phyloP scores from a whole-genome alignment of 1,140 invertebrate genomes.

The Drosophila equinoxialis region DNA sequence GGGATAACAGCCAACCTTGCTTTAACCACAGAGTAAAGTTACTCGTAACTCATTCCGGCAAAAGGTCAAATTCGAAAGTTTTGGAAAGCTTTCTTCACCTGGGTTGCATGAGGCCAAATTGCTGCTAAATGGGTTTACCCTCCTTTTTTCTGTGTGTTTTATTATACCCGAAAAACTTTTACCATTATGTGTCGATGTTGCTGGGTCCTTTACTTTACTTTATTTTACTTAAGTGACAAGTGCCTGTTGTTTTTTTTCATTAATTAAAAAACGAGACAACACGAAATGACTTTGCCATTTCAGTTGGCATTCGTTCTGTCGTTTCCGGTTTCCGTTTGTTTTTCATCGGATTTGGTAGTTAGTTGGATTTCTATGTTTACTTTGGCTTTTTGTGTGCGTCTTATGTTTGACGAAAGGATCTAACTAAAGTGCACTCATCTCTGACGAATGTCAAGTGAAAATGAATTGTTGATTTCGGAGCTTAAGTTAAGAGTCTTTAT shows the following conservation, averaged over 20 bases:
- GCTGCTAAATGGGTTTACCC: slow-evolving; percentile 49
- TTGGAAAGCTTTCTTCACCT: slow-evolving; percentile 67
- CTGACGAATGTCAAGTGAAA: slow-evolving; percentile 39
- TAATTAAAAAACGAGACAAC: slow-evolving; percentile 57
- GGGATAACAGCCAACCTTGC: background rate
- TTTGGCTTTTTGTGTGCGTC: background rate
- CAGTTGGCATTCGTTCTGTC: slow-evolving; percentile 16
- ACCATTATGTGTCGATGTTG: slow-evolving; percentile 15
- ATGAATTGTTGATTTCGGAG: slow-evolving; percentile 40
- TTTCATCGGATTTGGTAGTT: slow-evolving; percentile 18
- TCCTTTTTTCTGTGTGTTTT: slow-evolving; percentile 1
- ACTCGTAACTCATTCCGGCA: slow-evolving; percentile 27
- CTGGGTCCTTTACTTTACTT: slow-evolving; percentile 19
- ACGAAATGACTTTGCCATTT: slow-evolving; percentile 31
- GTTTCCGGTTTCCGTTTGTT: slow-evolving; percentile 1
- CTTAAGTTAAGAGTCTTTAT: slow-evolving; percentile 17
- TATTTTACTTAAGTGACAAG: slow-evolving; percentile 33
- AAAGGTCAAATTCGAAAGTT: slow-evolving; percentile 65
- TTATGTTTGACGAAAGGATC: slow-evolving; percentile 3
- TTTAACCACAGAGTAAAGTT: slow-evolving; percentile 1
- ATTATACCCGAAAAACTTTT: slow-evolving; percentile 47
- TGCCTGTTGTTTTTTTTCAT: slow-evolving; percentile 58
- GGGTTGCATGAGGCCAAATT: slow-evolving; percentile 36
- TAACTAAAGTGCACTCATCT: slow-evolving; percentile 37
- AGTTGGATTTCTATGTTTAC: slow-evolving; percentile 8